These are phyloP conservation scores for Trileptium ribeirensis DNA, from an alignment of 2,888 invertebrate genomes.

Conservation along the genomic window DNA sequence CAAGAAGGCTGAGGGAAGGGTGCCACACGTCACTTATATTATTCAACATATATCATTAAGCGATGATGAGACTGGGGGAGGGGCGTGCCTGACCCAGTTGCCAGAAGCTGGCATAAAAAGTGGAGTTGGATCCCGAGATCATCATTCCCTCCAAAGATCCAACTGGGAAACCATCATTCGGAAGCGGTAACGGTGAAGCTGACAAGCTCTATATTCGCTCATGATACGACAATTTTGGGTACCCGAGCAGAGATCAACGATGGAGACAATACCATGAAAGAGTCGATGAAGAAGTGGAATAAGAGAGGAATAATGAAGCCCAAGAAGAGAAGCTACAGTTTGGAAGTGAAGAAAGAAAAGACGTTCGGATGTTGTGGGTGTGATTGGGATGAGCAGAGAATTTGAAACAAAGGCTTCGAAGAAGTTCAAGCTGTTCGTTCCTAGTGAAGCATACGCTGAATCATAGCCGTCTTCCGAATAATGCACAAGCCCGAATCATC, in stretches of 20 bases:
- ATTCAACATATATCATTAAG: constrained; percentile 1
- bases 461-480: neutral
- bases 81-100: too few relatives aligned
- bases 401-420: neutral
- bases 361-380: neutral
- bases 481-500: neutral
- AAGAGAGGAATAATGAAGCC: constrained; percentile 1
- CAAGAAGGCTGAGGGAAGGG: neutral
- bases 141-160: neutral
- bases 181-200: neutral
- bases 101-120: neutral
- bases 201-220: neutral
- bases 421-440: neutral
- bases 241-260: neutral
- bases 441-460: neutral
- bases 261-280: neutral
- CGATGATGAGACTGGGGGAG: neutral
- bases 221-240: constrained; percentile 5
- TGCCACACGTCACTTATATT: neutral
- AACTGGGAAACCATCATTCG: constrained; percentile 4
- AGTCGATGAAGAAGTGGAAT: neutral
- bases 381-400: neutral
- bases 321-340: neutral
- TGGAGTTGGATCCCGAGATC: constrained; percentile 4
- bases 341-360: neutral